Conservation (phyloP, 2,888 invertebrate genomes). For the Oligia strigilis region DNA sequence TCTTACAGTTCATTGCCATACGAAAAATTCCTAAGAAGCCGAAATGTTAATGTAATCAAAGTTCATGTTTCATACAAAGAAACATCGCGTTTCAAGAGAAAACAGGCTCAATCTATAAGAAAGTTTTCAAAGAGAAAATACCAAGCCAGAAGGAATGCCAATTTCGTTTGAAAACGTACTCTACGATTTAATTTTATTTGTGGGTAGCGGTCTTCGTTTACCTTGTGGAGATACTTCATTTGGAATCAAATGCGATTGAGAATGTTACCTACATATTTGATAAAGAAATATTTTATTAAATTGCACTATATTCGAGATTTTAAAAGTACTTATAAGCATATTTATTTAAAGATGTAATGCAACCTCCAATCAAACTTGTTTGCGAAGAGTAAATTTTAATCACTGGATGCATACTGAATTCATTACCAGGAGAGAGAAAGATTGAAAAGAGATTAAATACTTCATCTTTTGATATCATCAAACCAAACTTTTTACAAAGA, state of each 20-base stretch:
- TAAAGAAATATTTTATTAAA: neutral
- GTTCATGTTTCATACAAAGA: constrained; percentile 62
- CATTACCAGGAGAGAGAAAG: neutral
- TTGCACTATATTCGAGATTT: neutral
- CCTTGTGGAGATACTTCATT: constrained; percentile 53
- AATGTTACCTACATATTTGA: constrained; percentile 32
- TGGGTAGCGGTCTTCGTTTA: constrained; percentile 60
- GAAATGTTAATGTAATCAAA: constrained; percentile 63
- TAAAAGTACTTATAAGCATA: neutral
- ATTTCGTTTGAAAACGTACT: constrained; percentile 73
- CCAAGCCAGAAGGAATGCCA: constrained; percentile 73
- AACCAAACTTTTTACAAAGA: neutral
- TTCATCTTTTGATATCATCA: neutral
- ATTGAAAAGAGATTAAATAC: neutral
- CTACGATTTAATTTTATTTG: constrained; percentile 71
- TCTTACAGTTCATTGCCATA: neutral
- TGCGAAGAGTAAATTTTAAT: neutral
- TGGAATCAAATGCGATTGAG: constrained; percentile 52
- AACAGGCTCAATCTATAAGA: constrained; percentile 70
- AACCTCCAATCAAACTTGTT: neutral
- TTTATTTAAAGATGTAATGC: neutral
- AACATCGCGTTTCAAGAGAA: constrained; percentile 60
- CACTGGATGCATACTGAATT: neutral
- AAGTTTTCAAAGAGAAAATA: constrained; percentile 74
- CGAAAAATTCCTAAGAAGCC: constrained; percentile 18